Evolutionary conservation across 2,113 vertebrate species (phyloP), one percentile per base, ranked within the genome.

Genomic region (Peromyscus californicus): DNA sequence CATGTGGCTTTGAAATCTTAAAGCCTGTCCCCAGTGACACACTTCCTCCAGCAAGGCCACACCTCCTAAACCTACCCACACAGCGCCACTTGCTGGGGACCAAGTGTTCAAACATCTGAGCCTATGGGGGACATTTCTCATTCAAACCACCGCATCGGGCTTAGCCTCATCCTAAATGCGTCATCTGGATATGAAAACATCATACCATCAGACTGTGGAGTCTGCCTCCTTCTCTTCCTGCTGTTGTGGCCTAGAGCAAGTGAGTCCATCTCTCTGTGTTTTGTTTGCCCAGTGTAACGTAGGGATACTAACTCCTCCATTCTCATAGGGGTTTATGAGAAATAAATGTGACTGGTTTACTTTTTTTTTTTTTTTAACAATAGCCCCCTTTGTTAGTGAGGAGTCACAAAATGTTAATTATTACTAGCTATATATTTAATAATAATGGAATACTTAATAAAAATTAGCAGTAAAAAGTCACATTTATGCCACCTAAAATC

Each of bases 391-490:
- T 51, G 76, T 11, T 76, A 74, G 39, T 42, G 78, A 92, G 16
- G 67, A 45, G 22, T 72, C 89, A 90, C 12, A 69, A 45, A 88
- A 42, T 67, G 7, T 65, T 65, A 78, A 42, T 76, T 78, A 45
- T 84, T 84, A 19, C 67, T 67, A 48, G 48, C 36, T 72, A 9
- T 51, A 54, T 54, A 57, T 96, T 59, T 75, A 92, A 63, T 79
- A 87, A 90, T 89, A 24, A 45, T 96, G n/a, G 89, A 69, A 65
- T 79, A 54, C 7, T 92, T 95, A 87, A 65, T 42, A n/a, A 57
- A 57, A 51, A 51, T 93, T 79, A 33, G 74, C 75, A 82, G 63
- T 31, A 36, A 63, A 92, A 91, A 51, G 48, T 86, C 61, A 24
- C n/a, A 83, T 94, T 87, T 59, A 22, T 83, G 36, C 24, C 65